A percentile compares a stretch with the other conserved stretches of the same genome.
Evolutionary conservation across 1,140 invertebrate species (phyloP).

Genomic region (Drosophila mojavensis): DNA sequence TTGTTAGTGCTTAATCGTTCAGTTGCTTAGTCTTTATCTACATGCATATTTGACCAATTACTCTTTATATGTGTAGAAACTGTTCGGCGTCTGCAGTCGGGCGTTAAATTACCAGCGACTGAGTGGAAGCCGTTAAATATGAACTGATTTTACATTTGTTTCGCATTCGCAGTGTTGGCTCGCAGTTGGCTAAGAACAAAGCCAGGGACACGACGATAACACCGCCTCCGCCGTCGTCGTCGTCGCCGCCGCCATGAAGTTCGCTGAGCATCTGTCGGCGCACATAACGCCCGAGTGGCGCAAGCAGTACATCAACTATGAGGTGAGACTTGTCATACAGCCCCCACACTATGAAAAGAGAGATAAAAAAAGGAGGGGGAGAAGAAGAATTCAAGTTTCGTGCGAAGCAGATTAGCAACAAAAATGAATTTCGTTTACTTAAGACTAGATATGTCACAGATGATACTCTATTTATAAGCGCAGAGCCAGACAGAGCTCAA

Average conservation of each 20-base stretch:
- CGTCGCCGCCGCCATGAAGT: slow-evolving; percentile 90
- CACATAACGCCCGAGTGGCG: slow-evolving; percentile 99
- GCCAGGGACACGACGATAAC: slow-evolving; percentile 30
- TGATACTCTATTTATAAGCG: too few relatives aligned
- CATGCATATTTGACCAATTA: not conserved
- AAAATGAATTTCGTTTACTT: too few relatives aligned
- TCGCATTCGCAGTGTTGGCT: slow-evolving; percentile 22
- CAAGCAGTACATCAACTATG: slow-evolving; percentile 99
- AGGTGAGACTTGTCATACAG: slow-evolving; percentile 87
- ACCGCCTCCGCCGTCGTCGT: too few relatives aligned
- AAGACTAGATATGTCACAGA: too few relatives aligned
- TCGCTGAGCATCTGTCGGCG: slow-evolving; percentile 96
- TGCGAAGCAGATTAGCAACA: too few relatives aligned
- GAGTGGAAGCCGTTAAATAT: not conserved
- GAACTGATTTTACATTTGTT: slow-evolving; percentile 1
- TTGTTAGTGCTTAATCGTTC: not conserved
- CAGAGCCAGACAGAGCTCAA: too few relatives aligned
- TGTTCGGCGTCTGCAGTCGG: slow-evolving; percentile 16
- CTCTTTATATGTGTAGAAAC: not conserved
- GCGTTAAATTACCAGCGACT: slow-evolving; percentile 24
- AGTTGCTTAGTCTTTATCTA: slow-evolving; percentile 10
- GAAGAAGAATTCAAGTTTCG: not conserved
- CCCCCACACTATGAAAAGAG: not conserved
- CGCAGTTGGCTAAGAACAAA: slow-evolving; percentile 21
- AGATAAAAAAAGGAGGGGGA: not conserved